These are phyloP conservation scores for Poecilia wingei DNA, from an alignment of 2,797 vertebrate species.

Conservation along the genomic window DNA sequence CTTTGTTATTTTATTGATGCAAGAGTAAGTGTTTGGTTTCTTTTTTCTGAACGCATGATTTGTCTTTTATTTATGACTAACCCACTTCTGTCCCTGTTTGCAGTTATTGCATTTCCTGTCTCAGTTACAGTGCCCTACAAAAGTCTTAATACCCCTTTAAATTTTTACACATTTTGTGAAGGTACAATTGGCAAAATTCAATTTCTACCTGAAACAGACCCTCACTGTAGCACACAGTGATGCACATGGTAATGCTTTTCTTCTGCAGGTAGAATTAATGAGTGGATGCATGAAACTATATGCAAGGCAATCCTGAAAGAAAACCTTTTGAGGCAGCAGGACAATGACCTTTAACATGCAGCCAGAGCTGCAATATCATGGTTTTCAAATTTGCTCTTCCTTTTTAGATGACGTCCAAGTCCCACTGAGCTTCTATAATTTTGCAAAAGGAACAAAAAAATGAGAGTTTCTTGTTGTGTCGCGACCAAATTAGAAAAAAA, in stretches of 20 bases:
- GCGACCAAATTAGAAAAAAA: background rate
- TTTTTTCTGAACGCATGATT: background rate
- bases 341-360: background rate
- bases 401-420: background rate
- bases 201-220: background rate
- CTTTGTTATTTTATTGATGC: constrained; percentile 20
- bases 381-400: background rate
- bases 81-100: background rate
- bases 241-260: background rate
- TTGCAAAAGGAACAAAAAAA: background rate
- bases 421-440: background rate
- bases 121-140: background rate
- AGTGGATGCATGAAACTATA: background rate
- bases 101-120: background rate
- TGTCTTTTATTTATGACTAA: constrained; percentile 19
- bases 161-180: background rate
- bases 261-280: background rate
- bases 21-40: background rate
- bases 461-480: background rate
- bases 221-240: background rate
- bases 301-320: background rate
- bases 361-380: background rate
- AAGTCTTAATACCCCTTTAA: background rate
- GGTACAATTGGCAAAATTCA: background rate
- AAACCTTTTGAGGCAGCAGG: background rate